A percentile compares a stretch with the other conserved stretches of the same genome.
Conservation (phyloP, 2,888 invertebrate genomes). For the Drosophila mulleri region DNA sequence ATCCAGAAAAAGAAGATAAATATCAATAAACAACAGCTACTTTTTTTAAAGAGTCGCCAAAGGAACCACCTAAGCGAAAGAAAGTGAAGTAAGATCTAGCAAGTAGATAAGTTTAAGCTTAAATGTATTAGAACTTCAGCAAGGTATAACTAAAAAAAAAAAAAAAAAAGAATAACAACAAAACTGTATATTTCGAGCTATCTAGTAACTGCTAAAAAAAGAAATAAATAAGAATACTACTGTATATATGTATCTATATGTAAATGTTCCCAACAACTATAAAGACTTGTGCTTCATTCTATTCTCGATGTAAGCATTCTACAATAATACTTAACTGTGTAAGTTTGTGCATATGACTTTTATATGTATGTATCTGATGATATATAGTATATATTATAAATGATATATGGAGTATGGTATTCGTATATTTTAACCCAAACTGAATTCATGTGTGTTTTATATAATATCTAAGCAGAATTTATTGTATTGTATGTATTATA, state of each 20-base stretch:
- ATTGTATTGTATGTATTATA: conserved; percentile 41
- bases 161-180: conserved; percentile 33
- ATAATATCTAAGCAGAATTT: conserved; percentile 39
- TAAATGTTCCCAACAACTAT: conserved; percentile 75
- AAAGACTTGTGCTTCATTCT: conserved; percentile 80
- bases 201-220: conserved; percentile 17
- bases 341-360: conserved; percentile 63
- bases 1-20: conserved; percentile 3
- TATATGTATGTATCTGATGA: conserved; percentile 45
- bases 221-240: conserved; percentile 7
- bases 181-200: conserved; percentile 55
- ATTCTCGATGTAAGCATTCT: conserved; percentile 72
- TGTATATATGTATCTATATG: conserved; percentile 64
- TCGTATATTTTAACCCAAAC: conserved; percentile 46
- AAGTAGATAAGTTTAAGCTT: conserved; percentile 13
- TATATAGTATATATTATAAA: conserved; percentile 5
- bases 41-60: conserved; percentile 26
- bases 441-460: conserved; percentile 19
- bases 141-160: conserved; percentile 30
- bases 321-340: conserved; percentile 59
- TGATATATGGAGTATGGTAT: conserved; percentile 17
- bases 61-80: conserved; percentile 8
- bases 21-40: conserved; percentile 17
- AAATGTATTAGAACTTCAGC: conserved; percentile 21
- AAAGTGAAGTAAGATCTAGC: conserved; percentile 13